Evolutionary conservation across 2,113 vertebrate genomes (phyloP), one percentile per base, ranked within the genome.

Genomic region (Neofelis nebulosa): DNA sequence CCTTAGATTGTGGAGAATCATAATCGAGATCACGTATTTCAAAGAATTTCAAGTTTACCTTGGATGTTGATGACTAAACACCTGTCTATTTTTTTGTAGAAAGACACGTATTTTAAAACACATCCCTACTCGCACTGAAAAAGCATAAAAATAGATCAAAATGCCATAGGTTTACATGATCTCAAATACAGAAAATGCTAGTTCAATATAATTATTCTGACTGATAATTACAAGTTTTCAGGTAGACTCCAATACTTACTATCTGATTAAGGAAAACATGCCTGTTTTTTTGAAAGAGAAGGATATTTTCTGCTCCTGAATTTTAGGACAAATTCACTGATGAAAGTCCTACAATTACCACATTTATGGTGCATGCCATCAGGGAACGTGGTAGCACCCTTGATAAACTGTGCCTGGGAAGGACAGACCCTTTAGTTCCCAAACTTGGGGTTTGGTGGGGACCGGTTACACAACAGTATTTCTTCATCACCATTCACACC

Each of bases 391-490:
- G 50, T 3, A 25, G 5, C 21, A 3, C 18, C 76, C 36, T 41
- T 11, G 2, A 36, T 2, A 0, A 4, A 73, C 52, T 18, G 4
- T 48, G 1, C 6, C 19, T 50, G 7, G 12, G 8, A 41, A 16
- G 1, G 55, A 69, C 50, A 48, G 18, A 89, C 16, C 11, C 3
- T 25, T 1, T 25, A 45, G 52, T 52, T 79, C 29, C 57, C 57
- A 5, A 29, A 61, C 9, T 19, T 31, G 23, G 9, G 4, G 10
- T 19, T 19, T 38, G 45, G 73, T 33, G 16, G 14, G 7, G 52
- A 36, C 18, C 96, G 0, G 1, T 31, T 19, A n/a, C 21, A 14
- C 50, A 16, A 48, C 1, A 82, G 12, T 27, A 13, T 19, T 81
- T 33, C 61, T 68, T 45, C 14, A 66, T 74, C 13, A 1, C 15